Percentiles rank a stretch among this genome's conserved stretches.
Evolutionary conservation across 2,113 vertebrate genomes (phyloP).

Genomic region (Gnathonemus echidnorhynchus): DNA sequence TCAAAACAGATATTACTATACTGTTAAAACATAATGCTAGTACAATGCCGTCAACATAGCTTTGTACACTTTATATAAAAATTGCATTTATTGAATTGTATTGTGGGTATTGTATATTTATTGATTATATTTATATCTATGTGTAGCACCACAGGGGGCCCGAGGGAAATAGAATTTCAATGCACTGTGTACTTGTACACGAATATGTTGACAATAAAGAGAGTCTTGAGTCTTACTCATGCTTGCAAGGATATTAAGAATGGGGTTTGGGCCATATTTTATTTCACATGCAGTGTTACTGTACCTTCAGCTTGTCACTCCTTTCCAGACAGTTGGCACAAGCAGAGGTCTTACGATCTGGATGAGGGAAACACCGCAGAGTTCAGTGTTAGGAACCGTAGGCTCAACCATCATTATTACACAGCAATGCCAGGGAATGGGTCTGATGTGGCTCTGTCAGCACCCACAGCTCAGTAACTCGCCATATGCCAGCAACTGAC

Average conservation of each 20-base stretch:
- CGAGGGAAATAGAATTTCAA: not conserved
- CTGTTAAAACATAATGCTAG: not conserved
- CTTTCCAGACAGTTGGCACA: not conserved
- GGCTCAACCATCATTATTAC: not conserved
- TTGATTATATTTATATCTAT: not conserved
- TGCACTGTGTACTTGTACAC: not conserved
- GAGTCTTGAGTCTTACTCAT: not conserved
- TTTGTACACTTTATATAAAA: not conserved
- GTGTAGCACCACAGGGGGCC: not conserved
- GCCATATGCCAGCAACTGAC: not conserved
- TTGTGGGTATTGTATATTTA: not conserved
- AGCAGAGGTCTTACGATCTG: not conserved
- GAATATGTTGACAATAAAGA: not conserved
- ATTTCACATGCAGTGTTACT: not conserved
- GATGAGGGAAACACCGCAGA: not conserved
- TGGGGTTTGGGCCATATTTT: not conserved
- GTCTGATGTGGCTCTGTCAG: not conserved
- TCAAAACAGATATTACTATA: not conserved
- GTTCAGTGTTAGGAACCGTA: not conserved
- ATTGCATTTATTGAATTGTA: not conserved
- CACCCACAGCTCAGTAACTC: not conserved
- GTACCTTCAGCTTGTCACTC: conserved; percentile 2
- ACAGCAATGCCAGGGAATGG: not conserved
- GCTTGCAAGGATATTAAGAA: not conserved
- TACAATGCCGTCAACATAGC: not conserved